Base-by-base conservation (phyloP, 2,888 invertebrate species). In the Nycteola revayana region DNA sequence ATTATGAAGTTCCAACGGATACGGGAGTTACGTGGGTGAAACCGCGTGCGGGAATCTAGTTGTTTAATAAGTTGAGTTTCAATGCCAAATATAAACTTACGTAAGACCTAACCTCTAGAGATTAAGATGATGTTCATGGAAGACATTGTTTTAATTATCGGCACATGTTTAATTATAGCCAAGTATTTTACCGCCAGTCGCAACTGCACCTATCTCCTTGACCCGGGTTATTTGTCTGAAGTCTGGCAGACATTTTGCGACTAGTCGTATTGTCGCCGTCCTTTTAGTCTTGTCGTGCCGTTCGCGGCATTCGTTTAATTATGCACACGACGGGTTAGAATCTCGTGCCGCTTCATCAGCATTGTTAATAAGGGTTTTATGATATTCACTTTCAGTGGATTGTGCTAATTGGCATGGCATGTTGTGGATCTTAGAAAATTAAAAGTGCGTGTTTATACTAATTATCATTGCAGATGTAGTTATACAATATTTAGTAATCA, bases 141-240 rank as follows among this genome's bases (percentile, higher is more conserved):
- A n/a, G n/a, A n/a, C n/a, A n/a, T n/a, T n/a, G n/a, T n/a, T n/a
- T n/a, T n/a, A n/a, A n/a, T n/a, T n/a, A n/a, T n/a, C n/a, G n/a
- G n/a, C n/a, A n/a, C n/a, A n/a, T n/a, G n/a, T n/a, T n/a, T n/a
- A n/a, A n/a, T n/a, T n/a, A n/a, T n/a, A n/a, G n/a, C n/a, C n/a
- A n/a, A 30, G 33, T 41, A 54, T 57, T 51, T 57, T 38, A 49
- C 45, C 45, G 54, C 40, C 47, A 41, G 25, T 28, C 31, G 11
- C 26, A 23, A 28, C 26, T 29, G 28, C 25, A 57, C 63, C 67
- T 64, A 60, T 75, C 75, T 72, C 75, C 75, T 81, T 78, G 77
- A 79, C 77, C 78, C 53, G 55, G 26, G 52, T n/a, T n/a, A n/a
- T n/a, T n/a, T n/a, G n/a, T n/a, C n/a, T n/a, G n/a, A n/a, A n/a